Percentiles rank a stretch among this genome's conserved stretches.
Evolutionary conservation across 2,797 vertebrate genomes (phyloP).

Genomic region (Gorsachius magnificus): DNA sequence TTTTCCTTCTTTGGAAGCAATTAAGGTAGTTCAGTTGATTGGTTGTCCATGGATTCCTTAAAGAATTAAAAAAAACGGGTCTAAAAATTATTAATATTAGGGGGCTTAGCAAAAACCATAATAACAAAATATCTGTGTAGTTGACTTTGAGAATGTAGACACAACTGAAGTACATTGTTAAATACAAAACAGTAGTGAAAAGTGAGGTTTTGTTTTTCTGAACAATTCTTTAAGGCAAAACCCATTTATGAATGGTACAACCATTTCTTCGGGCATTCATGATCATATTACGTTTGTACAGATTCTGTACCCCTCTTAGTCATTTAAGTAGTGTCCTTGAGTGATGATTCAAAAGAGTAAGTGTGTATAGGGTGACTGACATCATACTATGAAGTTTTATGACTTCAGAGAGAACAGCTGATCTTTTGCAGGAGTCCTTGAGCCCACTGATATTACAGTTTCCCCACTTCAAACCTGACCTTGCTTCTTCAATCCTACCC

Average conservation of each 20-base stretch:
- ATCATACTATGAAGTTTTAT: not conserved
- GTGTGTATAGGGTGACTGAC: fast-evolving
- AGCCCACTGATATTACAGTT: not conserved
- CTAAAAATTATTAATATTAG: not conserved
- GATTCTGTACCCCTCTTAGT: not conserved
- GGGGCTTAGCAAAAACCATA: not conserved
- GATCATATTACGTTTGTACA: not conserved
- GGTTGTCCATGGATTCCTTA: not conserved
- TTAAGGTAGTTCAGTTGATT: not conserved
- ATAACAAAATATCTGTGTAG: not conserved
- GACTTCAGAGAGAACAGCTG: not conserved
- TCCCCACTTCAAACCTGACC: not conserved
- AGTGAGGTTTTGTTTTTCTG: not conserved
- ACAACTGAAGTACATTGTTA: not conserved
- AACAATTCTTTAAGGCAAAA: not conserved
- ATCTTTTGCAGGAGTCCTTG: not conserved
- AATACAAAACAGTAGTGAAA: not conserved
- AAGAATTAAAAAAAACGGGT: not conserved
- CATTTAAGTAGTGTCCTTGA: not conserved
- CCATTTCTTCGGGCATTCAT: not conserved
- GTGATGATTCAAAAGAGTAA: not conserved
- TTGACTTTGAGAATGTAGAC: not conserved
- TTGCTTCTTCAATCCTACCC: not conserved
- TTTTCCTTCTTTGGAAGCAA: not conserved
- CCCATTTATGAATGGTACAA: not conserved